Base-by-base conservation (phyloP, 1,140 invertebrate species). In the Matsumurasca onukii region DNA sequence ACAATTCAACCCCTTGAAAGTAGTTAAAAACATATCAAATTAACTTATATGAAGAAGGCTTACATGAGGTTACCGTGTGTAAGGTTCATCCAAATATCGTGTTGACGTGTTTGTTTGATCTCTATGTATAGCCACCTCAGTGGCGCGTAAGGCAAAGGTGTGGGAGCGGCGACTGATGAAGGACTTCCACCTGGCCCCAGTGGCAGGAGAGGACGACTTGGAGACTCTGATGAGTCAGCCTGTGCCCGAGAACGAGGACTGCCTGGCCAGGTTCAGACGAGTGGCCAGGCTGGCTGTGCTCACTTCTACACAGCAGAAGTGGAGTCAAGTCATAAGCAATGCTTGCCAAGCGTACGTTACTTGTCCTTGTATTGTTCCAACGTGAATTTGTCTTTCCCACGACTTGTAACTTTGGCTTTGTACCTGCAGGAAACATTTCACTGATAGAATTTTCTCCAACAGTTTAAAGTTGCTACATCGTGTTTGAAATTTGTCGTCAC, bases 101-200 rank as follows among this genome's bases (percentile, higher is more conserved):
- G n/a, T n/a, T n/a, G n/a, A n/a, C n/a, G n/a, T n/a, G n/a, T n/a
- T n/a, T n/a, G n/a, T n/a, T n/a, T n/a, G n/a, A n/a, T n/a, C n/a
- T n/a, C n/a, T n/a, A n/a, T n/a, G 34, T 27, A 49, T 20, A 51
- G 39, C 64, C 13, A 20, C 64, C 1, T 25, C 51, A 45, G 52
- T 89, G 17, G 90, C 88, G 0, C 89, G 89, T 74, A 89, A 88
- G 67, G 90, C 90, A 81, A 89, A 89, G 75, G 80, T 91, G 0
- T 92, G 91, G 90, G 91, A 94, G 75, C 82, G 92, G 30, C 82
- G 89, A 0, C 79, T 94, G 31, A 91, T 94, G 88, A 92, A 91
- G 77, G 91, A 92, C 76, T 94, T 94, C 81, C 91, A 92, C 75
- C 89, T 94, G 29, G 85, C 89, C 0, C 87, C 90, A 0, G 84